Percentiles rank a stretch among this genome's conserved stretches.
phyloP scores from a whole-genome alignment of 1,140 invertebrate species.

The Euura lappo region DNA sequence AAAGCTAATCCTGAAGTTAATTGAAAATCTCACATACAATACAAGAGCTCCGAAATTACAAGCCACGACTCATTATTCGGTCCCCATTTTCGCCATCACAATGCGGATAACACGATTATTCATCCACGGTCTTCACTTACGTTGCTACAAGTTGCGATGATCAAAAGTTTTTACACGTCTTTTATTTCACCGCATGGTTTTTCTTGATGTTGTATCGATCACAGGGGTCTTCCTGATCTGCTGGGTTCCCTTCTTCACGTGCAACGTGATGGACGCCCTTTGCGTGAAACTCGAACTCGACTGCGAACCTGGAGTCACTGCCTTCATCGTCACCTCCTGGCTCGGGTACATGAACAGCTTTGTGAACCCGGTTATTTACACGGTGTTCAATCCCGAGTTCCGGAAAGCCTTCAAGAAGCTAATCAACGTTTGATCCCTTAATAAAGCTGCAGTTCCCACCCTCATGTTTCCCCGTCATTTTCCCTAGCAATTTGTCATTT shows the following conservation, averaged over 20 bases:
- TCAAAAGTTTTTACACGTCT: too few relatives aligned
- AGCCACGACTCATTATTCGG: too few relatives aligned
- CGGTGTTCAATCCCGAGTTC: constrained; percentile 99
- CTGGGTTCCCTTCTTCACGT: constrained; percentile 98
- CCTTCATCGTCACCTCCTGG: constrained; percentile 97
- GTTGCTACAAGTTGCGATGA: too few relatives aligned
- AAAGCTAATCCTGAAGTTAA: constrained; percentile 1
- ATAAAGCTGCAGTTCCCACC: too few relatives aligned
- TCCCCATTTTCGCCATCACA: too few relatives aligned
- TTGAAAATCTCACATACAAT: not conserved
- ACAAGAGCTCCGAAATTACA: too few relatives aligned
- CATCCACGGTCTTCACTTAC: too few relatives aligned
- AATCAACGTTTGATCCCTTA: constrained; percentile 59
- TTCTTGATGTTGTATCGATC: constrained; percentile 37
- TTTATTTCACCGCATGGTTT: not conserved
- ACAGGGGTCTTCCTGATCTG: constrained; percentile 95
- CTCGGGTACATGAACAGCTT: constrained; percentile 99
- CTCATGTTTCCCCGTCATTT: too few relatives aligned
- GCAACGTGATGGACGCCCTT: constrained; percentile 88
- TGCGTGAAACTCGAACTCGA: constrained; percentile 82
- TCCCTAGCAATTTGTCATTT: too few relatives aligned
- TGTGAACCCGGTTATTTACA: constrained; percentile 98
- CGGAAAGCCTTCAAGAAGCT: constrained; percentile 98
- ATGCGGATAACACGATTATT: too few relatives aligned
- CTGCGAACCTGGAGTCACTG: constrained; percentile 86